Evolutionary conservation across 2,113 vertebrate genomes (phyloP).

Genomic region (Talpa occidentalis): DNA sequence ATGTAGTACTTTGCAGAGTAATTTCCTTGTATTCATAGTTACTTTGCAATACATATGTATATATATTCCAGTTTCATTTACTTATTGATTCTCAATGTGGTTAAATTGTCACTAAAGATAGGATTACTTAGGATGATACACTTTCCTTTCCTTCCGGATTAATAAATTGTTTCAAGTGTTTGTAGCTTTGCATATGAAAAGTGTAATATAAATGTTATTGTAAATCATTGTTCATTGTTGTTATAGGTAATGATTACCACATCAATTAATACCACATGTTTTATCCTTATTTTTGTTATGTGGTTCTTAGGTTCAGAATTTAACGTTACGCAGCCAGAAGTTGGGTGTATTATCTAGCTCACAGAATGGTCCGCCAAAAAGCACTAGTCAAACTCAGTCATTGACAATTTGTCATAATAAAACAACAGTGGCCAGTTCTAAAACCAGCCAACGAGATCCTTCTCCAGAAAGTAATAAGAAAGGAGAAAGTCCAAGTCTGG

Average conservation of each 20-base stretch:
- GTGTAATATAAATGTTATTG: constrained; percentile 22
- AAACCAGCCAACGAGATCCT: constrained; percentile 89
- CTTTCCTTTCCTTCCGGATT: constrained; percentile 36
- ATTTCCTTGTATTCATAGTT: neutral
- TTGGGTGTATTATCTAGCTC: constrained; percentile 90
- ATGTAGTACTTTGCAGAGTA: neutral
- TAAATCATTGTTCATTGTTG: neutral
- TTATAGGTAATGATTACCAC: neutral
- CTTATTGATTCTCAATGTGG: neutral
- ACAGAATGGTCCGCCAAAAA: constrained; percentile 92
- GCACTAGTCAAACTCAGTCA: constrained; percentile 87
- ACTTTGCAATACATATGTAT: neutral
- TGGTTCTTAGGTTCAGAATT: constrained; percentile 91
- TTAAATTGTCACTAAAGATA: neutral
- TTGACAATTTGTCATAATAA: constrained; percentile 89
- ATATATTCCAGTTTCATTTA: constrained; percentile 24
- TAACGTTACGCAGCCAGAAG: constrained; percentile 92
- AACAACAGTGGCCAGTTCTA: constrained; percentile 87
- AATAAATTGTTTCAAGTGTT: constrained; percentile 40
- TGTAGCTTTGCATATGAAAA: constrained; percentile 54
- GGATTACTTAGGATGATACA: neutral
- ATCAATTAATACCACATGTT: constrained; percentile 41
- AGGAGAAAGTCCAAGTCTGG: constrained; percentile 87
- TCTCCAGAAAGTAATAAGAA: constrained; percentile 87
- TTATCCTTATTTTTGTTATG: constrained; percentile 60